Base-by-base conservation (phyloP, 2,113 vertebrate species). In the Heteronetta atricapilla region DNA sequence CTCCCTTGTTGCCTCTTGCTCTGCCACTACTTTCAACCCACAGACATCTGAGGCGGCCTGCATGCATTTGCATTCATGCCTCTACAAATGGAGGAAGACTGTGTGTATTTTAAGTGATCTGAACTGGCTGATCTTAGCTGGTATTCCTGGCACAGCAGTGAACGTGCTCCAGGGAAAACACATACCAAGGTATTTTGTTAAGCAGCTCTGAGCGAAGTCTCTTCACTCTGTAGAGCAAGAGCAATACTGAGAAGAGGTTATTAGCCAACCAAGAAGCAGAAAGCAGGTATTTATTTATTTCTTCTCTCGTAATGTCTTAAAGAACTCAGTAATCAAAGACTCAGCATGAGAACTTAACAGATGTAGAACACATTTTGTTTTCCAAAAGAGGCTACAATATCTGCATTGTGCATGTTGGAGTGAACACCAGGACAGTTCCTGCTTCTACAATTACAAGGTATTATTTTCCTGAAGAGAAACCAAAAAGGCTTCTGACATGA, bases 131-230 rank as follows among this genome's bases (percentile, higher is more conserved):
- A 40, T 40, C 95, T 96, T 62, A 94, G 78, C 69, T 26, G 52
- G 78, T 93, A 85, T 19, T 86, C 94, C 70, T 96, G 78, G 86
- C 81, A 90, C 7, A 93, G 63, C 56, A 94, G 62, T 78, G 64
- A 92, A 95, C 13, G 34, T 82, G 78, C 82, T 96, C 59, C 91
- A 87, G 82, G 48, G 66, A 94, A 95, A 97, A 94, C 70, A 70
- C 2, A 14, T 58, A 93, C 42, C 22, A 40, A 95, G 66, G 52
- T 89, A 97, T 95, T 97, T 96, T 91, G 94, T 93, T 90, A 94
- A 52, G 78, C 25, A 93, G 66, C 25, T 96, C 64, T 70, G 64
- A 95, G 62, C 67, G 56, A 97, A 92, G 76, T 63, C 77, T 91
- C 53, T 90, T 88, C 62, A 67, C 21, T 88, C 58, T 64, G 69